These are phyloP conservation scores for Acropora tenuis DNA, from an alignment of 64 coral and sea anemone species.

Conservation along the genomic window DNA sequence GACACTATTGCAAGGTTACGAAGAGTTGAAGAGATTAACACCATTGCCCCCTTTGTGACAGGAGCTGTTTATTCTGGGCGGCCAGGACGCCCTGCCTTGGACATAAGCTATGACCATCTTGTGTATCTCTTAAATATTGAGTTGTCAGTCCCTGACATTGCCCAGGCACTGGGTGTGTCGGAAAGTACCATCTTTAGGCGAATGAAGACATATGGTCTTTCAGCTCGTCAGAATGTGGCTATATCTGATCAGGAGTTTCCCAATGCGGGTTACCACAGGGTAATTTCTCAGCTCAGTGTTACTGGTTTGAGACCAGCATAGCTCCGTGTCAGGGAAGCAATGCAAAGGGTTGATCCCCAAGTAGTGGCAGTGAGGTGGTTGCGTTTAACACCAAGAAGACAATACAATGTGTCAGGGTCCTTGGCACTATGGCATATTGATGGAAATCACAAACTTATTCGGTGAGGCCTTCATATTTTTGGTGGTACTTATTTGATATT, in stretches of 20 bases:
- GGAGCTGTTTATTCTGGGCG: conserved; percentile 24
- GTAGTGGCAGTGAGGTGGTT: conserved; percentile 55
- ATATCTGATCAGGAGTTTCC: conserved; percentile 43
- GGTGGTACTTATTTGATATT: too few species aligned
- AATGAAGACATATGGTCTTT: conserved; percentile 44
- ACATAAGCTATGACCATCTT: conserved; percentile 62
- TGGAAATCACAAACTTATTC: conserved; percentile 7
- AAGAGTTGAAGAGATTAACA: conserved; percentile 38
- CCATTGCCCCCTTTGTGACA: neutral
- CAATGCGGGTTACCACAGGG: conserved; percentile 37
- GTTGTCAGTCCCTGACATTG: conserved; percentile 36
- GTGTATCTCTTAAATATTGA: conserved; percentile 30
- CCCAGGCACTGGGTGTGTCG: conserved; percentile 22
- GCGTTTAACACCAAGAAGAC: conserved; percentile 57
- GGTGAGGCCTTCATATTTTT: conserved; percentile 35
- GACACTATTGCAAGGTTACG: conserved; percentile 37
- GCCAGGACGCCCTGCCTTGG: conserved; percentile 47
- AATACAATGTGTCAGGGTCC: conserved; percentile 61
- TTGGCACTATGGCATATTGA: conserved; percentile 8
- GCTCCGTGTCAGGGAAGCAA: conserved; percentile 46
- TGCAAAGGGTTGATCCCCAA: conserved; percentile 52
- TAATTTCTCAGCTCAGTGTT: conserved; percentile 32
- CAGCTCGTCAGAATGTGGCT: conserved; percentile 18
- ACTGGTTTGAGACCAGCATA: conserved; percentile 41
- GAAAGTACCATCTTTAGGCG: conserved; percentile 47